Conservation (phyloP, 2,888 invertebrate species). For the Autographa pulchrina region DNA sequence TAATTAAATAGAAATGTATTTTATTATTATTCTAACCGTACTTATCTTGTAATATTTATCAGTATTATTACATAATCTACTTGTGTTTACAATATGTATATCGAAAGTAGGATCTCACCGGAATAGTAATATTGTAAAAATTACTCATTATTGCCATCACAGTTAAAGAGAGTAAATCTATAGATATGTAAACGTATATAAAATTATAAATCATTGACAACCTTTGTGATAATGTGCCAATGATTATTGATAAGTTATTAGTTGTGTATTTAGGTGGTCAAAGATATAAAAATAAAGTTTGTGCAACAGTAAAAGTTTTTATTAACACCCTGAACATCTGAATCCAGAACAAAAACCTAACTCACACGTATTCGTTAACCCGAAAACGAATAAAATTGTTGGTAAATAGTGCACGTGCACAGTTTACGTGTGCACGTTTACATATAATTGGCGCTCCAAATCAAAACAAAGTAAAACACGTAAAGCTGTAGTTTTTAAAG, state of each 20-base stretch:
- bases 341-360: neutral
- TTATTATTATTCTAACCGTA: conserved; percentile 30
- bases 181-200: conserved; percentile 58
- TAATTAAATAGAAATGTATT: conserved; percentile 30
- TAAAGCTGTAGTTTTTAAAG: conserved; percentile 79
- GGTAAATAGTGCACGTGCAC: conserved; percentile 53
- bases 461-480: conserved; percentile 80
- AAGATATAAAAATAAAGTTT: conserved; percentile 67
- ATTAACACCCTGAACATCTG: conserved; percentile 25
- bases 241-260: conserved; percentile 83
- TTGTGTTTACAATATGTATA: conserved; percentile 47
- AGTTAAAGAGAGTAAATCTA: conserved; percentile 56
- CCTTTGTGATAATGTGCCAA: conserved; percentile 90
- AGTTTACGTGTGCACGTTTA: conserved; percentile 50
- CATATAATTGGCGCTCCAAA: conserved; percentile 70
- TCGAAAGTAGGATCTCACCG: conserved; percentile 61
- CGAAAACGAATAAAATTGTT: conserved; percentile 48
- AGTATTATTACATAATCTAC: conserved; percentile 58
- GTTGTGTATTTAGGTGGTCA: conserved; percentile 62
- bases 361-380: neutral
- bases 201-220: conserved; percentile 84
- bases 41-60: conserved; percentile 56
- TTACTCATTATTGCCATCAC: conserved; percentile 66
- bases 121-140: conserved; percentile 59
- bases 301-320: conserved; percentile 45